Conservation (phyloP, 2,113 vertebrate genomes). For the Sterrhoptilus dennistouni region DNA sequence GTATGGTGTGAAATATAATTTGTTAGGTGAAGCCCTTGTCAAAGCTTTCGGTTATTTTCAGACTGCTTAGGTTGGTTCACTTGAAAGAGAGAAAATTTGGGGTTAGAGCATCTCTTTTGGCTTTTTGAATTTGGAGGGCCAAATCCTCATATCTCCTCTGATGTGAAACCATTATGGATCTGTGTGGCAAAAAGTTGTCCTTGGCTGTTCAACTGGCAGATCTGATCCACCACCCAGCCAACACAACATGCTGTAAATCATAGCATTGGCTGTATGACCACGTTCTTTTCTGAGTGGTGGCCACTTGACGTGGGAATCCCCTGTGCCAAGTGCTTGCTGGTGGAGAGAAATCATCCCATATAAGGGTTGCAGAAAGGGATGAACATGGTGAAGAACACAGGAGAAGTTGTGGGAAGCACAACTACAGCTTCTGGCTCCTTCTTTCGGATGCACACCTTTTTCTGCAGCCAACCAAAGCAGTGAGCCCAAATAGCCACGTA, state of each 20-base stretch:
- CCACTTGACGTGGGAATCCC: background rate
- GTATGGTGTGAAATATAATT: background rate
- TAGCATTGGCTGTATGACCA: accelerated
- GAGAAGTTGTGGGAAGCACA: background rate
- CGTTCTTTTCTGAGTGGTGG: accelerated
- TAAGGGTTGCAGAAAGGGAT: background rate
- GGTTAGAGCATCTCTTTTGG: background rate
- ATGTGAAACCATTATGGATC: background rate
- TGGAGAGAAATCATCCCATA: background rate
- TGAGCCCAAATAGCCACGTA: accelerated
- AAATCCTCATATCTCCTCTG: background rate
- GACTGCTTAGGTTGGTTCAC: background rate
- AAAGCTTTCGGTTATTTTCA: background rate
- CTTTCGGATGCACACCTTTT: background rate
- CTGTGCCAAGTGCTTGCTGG: background rate
- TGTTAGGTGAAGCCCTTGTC: background rate
- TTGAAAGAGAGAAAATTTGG: background rate
- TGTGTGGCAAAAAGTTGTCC: background rate
- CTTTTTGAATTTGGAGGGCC: background rate
- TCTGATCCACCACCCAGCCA: background rate
- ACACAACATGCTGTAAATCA: background rate
- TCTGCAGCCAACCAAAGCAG: background rate
- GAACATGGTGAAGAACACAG: background rate
- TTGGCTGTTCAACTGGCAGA: background rate
- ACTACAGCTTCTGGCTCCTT: background rate